Evolutionary conservation across 2,888 invertebrate genomes (phyloP).

Genomic region (Acanthoscelides obtectus): DNA sequence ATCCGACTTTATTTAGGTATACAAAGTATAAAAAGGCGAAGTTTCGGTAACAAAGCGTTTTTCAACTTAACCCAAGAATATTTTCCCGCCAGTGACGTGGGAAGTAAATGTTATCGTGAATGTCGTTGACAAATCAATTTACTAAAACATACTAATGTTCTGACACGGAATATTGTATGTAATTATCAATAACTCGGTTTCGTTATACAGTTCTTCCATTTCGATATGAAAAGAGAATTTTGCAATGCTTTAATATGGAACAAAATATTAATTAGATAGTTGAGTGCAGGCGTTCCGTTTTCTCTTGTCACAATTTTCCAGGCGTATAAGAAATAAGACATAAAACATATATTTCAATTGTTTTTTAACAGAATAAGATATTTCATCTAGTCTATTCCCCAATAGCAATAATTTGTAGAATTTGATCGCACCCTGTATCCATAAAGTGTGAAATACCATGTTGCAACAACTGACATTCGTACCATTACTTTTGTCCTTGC

Average conservation of each 20-base stretch:
- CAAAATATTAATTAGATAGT: neutral
- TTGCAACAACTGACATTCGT: neutral
- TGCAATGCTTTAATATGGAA: neutral
- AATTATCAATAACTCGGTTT: neutral
- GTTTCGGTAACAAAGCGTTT: no score
- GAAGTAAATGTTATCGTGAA: no score
- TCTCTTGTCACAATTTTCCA: neutral
- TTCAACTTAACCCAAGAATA: no score
- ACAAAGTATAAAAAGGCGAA: no score
- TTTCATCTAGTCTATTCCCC: no score
- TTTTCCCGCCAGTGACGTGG: no score
- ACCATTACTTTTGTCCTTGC: neutral
- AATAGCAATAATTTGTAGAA: neutral
- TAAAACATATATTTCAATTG: no score
- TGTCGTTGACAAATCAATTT: neutral
- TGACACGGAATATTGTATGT: neutral
- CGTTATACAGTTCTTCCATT: neutral
- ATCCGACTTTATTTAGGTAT: no score
- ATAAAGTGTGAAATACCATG: neutral
- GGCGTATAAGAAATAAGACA: no score
- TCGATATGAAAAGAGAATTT: neutral
- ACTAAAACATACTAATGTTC: neutral
- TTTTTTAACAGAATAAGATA: no score
- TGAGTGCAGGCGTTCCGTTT: neutral
- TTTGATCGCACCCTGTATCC: neutral